Conservation (phyloP, 2,797 vertebrate genomes). For the Schizopygopsis malacanthus region DNA sequence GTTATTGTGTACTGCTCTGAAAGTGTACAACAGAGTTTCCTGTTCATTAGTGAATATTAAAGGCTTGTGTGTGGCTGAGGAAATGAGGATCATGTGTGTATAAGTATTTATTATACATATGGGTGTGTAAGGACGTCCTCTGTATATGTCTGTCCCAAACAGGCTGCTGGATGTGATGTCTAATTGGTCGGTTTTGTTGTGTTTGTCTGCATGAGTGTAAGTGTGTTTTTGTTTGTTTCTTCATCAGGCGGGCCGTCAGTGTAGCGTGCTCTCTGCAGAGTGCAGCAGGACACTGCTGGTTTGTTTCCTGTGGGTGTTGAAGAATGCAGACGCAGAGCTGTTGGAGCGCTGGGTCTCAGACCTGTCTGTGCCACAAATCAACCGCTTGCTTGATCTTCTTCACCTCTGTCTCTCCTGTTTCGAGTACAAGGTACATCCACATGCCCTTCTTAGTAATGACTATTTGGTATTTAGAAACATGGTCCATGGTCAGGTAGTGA, state of each 20-base stretch:
- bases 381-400: constrained; percentile 87
- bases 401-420: constrained; percentile 90
- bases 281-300: constrained; percentile 88
- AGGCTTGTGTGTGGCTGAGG: background rate
- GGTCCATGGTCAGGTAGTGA: background rate
- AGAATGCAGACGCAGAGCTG: constrained; percentile 84
- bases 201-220: constrained; percentile 37
- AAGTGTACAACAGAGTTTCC: background rate
- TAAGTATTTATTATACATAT: constrained; percentile 22
- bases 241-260: constrained; percentile 79
- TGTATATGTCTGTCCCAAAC: constrained; percentile 12
- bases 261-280: constrained; percentile 84
- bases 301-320: constrained; percentile 92
- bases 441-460: background rate
- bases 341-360: constrained; percentile 89
- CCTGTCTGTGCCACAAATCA: constrained; percentile 86
- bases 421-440: constrained; percentile 79
- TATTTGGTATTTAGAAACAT: background rate
- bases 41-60: constrained; percentile 37
- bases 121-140: constrained; percentile 40
- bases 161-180: background rate
- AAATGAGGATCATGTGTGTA: constrained; percentile 20
- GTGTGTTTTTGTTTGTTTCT: constrained; percentile 47
- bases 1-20: background rate
- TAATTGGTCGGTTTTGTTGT: background rate